Conservation (phyloP, 2,797 vertebrate species). For the Pampus argenteus region DNA sequence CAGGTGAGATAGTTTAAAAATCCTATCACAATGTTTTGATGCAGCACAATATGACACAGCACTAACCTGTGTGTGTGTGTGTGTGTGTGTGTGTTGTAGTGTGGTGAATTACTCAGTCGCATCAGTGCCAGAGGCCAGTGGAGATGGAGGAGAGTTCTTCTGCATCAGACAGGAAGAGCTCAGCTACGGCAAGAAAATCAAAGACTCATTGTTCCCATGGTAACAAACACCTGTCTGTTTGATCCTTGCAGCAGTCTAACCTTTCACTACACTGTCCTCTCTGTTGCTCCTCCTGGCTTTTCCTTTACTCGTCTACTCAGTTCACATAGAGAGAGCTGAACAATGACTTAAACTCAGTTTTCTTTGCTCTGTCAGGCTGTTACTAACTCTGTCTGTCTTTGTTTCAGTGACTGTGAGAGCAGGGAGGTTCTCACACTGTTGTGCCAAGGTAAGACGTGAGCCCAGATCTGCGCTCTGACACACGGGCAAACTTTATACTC, state of each 20-base stretch:
- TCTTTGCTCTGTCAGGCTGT: conserved; percentile 9
- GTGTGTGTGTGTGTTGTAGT: conserved; percentile 71
- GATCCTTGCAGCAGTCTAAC: conserved; percentile 25
- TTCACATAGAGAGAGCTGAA: conserved; percentile 1
- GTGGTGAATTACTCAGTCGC: conserved; percentile 86
- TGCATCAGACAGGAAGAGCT: conserved; percentile 88
- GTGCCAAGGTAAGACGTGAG: conserved; percentile 89
- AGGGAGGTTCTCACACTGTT: conserved; percentile 87
- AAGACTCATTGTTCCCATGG: conserved; percentile 90
- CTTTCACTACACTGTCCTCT: conserved; percentile 31
- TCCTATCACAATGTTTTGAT: not conserved
- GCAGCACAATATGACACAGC: not conserved
- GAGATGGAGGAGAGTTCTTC: conserved; percentile 89
- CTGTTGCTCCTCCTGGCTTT: conserved; percentile 27
- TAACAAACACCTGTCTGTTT: conserved; percentile 76
- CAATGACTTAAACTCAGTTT: not conserved
- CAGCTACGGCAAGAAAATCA: conserved; percentile 87
- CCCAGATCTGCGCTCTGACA: conserved; percentile 31
- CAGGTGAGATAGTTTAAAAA: conserved; percentile 78
- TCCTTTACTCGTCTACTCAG: conserved; percentile 1
- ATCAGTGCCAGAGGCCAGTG: conserved; percentile 77
- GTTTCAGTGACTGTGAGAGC: conserved; percentile 89
- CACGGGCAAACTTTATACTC: conserved; percentile 44
- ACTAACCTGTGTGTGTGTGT: conserved; percentile 27
- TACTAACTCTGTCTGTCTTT: conserved; percentile 56